Base-by-base conservation (phyloP, 2,113 vertebrate genomes). In the Alosa alosa region DNA sequence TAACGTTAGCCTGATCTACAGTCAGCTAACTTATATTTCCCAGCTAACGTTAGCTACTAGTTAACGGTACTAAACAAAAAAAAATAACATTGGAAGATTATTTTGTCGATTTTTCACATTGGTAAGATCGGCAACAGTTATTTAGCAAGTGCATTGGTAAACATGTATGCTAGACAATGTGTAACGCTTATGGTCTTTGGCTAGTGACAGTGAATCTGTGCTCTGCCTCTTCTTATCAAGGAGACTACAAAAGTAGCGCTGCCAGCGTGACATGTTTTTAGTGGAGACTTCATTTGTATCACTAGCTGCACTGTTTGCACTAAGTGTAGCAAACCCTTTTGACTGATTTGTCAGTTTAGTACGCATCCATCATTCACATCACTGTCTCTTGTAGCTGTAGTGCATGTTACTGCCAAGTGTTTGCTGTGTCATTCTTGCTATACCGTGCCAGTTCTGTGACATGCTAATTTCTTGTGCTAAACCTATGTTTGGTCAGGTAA, bases 391-490 rank as follows among this genome's bases (percentile, higher is more conserved):
- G 60, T 22, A 25, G 60, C 25, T 68, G 6, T 6, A 68, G n/a
- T 2, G 25, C 25, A 72, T 72, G 25, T 72, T 3, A n/a, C 18
- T 60, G 17, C 5, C 55, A 31, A 36, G 31, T 31, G n/a, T 46
- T 78, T 91, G 92, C 90, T 89, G 88, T 90, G 90, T 92, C 91
- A 92, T 90, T 83, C 87, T 86, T 83, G 86, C 50, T 52, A 36
- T 25, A 3, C 64, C 31, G 10, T 68, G 64, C 31, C 25, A 72
- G 31, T 36, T 31, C 8, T 36, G 8, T 36, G 25, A 31, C 8
- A 36, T 72, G 64, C 64, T 36, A 60, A 60, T 60, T 20, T 18
- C 20, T 60, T 7, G 6, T 22, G 55, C 18, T 60, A 22, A 57
- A 31, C 47, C 15, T 6, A 78, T 31, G 41, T 18, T 31, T 55